Percentiles rank a stretch among this genome's conserved stretches.
These are phyloP conservation scores for Blera fallax DNA, from an alignment of 2,888 invertebrate genomes.

Conservation along the genomic window DNA sequence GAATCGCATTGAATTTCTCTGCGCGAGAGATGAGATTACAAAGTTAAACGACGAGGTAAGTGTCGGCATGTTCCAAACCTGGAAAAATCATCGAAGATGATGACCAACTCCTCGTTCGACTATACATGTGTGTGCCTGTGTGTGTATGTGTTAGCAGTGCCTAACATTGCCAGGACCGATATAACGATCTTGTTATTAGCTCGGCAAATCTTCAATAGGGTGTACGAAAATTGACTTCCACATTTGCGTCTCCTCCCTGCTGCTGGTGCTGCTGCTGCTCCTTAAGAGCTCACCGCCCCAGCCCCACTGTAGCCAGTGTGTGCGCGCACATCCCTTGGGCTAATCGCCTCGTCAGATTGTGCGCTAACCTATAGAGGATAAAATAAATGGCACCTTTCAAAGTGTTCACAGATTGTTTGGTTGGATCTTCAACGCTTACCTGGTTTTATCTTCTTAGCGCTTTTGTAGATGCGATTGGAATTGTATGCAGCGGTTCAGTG, in stretches of 20 bases:
- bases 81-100: slow-evolving; percentile 69
- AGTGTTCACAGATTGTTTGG: slow-evolving; percentile 73
- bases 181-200: slow-evolving; percentile 73
- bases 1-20: slow-evolving; percentile 49
- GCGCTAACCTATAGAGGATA: slow-evolving; percentile 73
- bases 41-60: slow-evolving; percentile 73
- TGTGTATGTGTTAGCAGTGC: neutral
- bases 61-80: slow-evolving; percentile 70
- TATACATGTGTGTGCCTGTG: neutral
- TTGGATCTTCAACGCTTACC: slow-evolving; percentile 64
- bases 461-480: slow-evolving; percentile 7
- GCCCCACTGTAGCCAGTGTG: neutral
- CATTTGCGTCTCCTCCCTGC: slow-evolving; percentile 60
- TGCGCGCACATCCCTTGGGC: slow-evolving; percentile 63
- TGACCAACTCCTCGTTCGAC: neutral
- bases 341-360: slow-evolving; percentile 72
- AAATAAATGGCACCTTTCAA: slow-evolving; percentile 73
- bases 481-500: neutral
- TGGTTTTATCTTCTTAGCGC: slow-evolving; percentile 47
- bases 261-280: slow-evolving; percentile 24
- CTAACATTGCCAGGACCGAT: slow-evolving; percentile 28
- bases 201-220: slow-evolving; percentile 72
- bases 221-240: slow-evolving; percentile 73
- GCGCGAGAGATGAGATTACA: slow-evolving; percentile 67
- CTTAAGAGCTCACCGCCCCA: slow-evolving; percentile 9